Base-by-base conservation (phyloP, 2,113 vertebrate species). In the Crotalus horridus region DNA sequence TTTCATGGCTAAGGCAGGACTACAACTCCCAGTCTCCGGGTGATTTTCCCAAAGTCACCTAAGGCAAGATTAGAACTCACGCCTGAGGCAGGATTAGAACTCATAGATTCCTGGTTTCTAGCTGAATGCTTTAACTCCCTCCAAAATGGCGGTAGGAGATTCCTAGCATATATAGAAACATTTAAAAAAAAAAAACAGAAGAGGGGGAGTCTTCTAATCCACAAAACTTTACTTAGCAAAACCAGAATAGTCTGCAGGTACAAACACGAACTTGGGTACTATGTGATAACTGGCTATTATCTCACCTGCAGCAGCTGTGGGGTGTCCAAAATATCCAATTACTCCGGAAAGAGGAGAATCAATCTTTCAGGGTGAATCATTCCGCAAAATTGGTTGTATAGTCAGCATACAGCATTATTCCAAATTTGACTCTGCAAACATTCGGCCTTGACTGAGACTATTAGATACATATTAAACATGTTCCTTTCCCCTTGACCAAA, bases 151-250 rank as follows among this genome's bases (percentile, higher is more conserved):
- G 95, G 95, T 94, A 94, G 94, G 95, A 94, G 92, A 61, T 90
- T 87, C 93, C 92, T 94, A 17, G 91, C 95, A 90, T 86, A 90
- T 86, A 94, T 95, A 86, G 13, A 95, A 96, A 92, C 93, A 96
- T 94, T 95, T n/a, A 91, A 93, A 51, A 51, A 51, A 93, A 48
- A 48, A 51, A 95, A 95, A 94, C 94, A 3, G 95, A 94, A 93
- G 96, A 39, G 46, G 23, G 0, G 54, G 95, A 59, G 93, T 93
- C 94, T 94, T 94, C 96, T 95, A 96, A 96, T 96, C 95, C 94
- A 94, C 94, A 95, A 95, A 95, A 95, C 96, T 96, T 94, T 96
- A 94, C 95, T 96, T 96, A 96, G 95, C 96, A 96, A 96, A 95
- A 95, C 95, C 96, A 95, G 95, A 97, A 96, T 96, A 96, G 96